Evolutionary conservation across 2,797 vertebrate genomes (phyloP), one percentile per base, ranked within the genome.

Genomic region (Microchirus variegatus): DNA sequence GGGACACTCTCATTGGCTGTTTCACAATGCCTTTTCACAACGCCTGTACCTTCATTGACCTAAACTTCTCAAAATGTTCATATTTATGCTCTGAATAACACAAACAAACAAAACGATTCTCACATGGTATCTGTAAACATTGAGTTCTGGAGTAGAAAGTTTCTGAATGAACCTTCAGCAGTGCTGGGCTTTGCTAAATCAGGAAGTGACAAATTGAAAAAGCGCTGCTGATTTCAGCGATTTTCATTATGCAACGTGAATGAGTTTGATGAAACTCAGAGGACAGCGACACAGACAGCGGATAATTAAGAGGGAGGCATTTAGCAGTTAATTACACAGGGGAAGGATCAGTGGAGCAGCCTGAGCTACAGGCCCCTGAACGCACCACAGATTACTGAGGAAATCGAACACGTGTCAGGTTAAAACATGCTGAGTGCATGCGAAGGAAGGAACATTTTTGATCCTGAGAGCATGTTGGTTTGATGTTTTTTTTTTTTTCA

Each of bases 301-400:
- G 74, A 77, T 84, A 73, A 84, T 86, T 81, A 80, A 78, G 73
- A 80, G 80, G 76, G 74, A 78, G 76, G 80, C 48, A 15, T 78
- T 81, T 53, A 74, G 75, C 43, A 73, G 60, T 73, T 83, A 80
- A 87, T 85, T 89, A 79, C 69, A 69, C 55, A 47, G 73, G 9
- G 66, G 63, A 47, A 13, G 55, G 59, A 73, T 53, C 59, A 72
- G 72, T 22, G 18, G 59, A 72, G 58, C 63, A 55, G 49, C 53
- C 53, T 66, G 59, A 59, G 59, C 72, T 42, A 50, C 50, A 48
- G 64, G 55, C 55, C 55, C 54, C 55, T 41, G 12, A 13, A 9
- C 54, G 6, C 36, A 72, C 63, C 67, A 50, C 53, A n/a, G 45
- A 63, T 59, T 52, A 18, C 62, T n/a, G 48, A 69, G 11, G 14